These are phyloP conservation scores for Synergus laeviventris DNA, from an alignment of 2,888 invertebrate genomes.

Conservation along the genomic window DNA sequence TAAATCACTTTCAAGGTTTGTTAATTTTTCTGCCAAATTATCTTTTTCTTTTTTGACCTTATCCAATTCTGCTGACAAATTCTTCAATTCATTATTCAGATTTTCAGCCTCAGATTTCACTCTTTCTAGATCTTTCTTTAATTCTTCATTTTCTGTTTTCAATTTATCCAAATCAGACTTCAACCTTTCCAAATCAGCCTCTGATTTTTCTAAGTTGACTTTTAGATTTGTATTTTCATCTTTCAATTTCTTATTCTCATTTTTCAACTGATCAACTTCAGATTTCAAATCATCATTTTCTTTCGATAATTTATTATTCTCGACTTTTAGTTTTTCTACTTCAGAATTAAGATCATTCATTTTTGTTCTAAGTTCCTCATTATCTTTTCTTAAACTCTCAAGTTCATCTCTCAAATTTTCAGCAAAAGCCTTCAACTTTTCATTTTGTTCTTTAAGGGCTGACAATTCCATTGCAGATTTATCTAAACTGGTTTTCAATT, in stretches of 20 bases:
- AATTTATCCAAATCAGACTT: not conserved
- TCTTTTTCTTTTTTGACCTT: conserved; percentile 44
- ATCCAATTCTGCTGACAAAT: conserved; percentile 45
- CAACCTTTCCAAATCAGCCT: not conserved
- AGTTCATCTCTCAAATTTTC: conserved; percentile 44
- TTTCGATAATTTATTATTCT: not conserved
- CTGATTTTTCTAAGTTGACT: conserved; percentile 40
- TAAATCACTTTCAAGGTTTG: conserved; percentile 36
- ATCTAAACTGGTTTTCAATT: not conserved
- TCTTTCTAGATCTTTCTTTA: not conserved
- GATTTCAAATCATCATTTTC: not conserved
- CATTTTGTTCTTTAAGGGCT: conserved; percentile 42
- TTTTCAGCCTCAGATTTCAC: conserved; percentile 4
- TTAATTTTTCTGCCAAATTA: not conserved
- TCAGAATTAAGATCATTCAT: not conserved
- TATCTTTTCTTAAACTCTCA: conserved; percentile 47
- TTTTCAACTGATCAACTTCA: not conserved
- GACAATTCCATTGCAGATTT: not conserved
- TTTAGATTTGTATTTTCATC: conserved; percentile 33
- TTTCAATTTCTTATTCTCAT: not conserved
- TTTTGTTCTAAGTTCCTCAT: conserved; percentile 42
- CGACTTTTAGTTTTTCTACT: not conserved
- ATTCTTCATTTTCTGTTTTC: conserved; percentile 17
- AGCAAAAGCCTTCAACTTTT: not conserved
- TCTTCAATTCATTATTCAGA: conserved; percentile 43